A percentile compares a stretch with the other conserved stretches of the same genome.
These are phyloP conservation scores for Cephus pulcher DNA, from an alignment of 2,888 invertebrate species.

Conservation along the genomic window DNA sequence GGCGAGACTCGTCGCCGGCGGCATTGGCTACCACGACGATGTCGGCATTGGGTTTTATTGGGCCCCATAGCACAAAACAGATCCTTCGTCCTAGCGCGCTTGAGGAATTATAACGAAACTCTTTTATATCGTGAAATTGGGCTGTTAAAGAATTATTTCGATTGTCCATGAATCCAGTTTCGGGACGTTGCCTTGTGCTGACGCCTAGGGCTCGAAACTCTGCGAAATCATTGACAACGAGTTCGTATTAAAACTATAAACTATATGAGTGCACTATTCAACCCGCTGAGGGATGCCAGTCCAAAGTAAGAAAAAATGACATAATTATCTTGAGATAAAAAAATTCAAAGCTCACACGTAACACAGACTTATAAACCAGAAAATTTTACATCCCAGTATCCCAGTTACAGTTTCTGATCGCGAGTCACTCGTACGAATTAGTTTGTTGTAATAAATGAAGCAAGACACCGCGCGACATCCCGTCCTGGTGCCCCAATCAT, in stretches of 20 bases:
- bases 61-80: conserved; percentile 33
- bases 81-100: conserved; percentile 3
- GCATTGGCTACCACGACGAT: conserved; percentile 7
- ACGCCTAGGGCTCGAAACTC: neutral
- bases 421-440: neutral
- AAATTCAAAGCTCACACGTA: neutral
- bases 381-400: neutral
- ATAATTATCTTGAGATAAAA: neutral
- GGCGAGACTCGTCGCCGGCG: conserved; percentile 2
- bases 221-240: neutral
- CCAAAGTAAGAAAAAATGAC: neutral
- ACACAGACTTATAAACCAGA: neutral
- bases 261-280: neutral
- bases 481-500: conserved; percentile 30
- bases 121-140: conserved; percentile 59
- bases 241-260: neutral
- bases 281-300: neutral
- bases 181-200: neutral
- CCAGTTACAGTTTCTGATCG: neutral
- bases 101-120: conserved; percentile 33
- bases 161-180: conserved; percentile 10
- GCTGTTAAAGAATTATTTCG: conserved; percentile 58
- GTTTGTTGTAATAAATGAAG: neutral
- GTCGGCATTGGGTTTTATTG: conserved; percentile 46
- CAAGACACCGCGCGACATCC: neutral